These are phyloP conservation scores for Phrynocephalus guinanensis DNA, from an alignment of 2,797 vertebrate species.

Conservation along the genomic window DNA sequence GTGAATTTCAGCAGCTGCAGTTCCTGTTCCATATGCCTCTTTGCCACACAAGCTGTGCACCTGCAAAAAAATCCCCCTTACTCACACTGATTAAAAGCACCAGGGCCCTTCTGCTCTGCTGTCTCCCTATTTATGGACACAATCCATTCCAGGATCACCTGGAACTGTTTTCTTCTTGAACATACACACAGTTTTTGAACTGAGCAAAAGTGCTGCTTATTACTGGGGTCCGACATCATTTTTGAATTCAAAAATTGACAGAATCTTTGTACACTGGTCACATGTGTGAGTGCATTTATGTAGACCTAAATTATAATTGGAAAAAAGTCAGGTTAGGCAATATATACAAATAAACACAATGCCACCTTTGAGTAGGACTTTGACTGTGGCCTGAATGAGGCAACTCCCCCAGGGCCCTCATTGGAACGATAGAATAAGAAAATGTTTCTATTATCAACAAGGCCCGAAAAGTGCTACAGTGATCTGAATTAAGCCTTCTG, in stretches of 20 bases:
- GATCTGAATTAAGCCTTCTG: neutral
- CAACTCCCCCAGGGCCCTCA: neutral
- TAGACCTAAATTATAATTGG: too few relatives aligned
- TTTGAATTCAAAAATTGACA: neutral
- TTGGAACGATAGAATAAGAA: neutral
- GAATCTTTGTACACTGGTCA: neutral
- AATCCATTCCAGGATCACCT: neutral
- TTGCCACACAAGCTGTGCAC: neutral
- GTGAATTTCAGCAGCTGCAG: neutral
- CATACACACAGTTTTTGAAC: fast-evolving
- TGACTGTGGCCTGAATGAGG: neutral
- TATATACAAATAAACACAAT: neutral
- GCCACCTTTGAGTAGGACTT: neutral
- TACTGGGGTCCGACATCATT: neutral
- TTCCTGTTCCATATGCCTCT: neutral
- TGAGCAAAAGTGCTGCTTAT: neutral
- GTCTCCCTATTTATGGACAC: neutral
- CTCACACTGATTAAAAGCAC: neutral
- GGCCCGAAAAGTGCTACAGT: neutral
- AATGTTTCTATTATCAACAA: neutral
- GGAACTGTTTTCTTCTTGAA: neutral
- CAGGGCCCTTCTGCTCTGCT: neutral
- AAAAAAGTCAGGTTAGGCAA: neutral
- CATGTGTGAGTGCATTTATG: neutral
- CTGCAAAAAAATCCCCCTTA: neutral